Evolutionary conservation across 2,113 vertebrate species (phyloP), one percentile per base, ranked within the genome.

Genomic region (Mormyrus lacerda): DNA sequence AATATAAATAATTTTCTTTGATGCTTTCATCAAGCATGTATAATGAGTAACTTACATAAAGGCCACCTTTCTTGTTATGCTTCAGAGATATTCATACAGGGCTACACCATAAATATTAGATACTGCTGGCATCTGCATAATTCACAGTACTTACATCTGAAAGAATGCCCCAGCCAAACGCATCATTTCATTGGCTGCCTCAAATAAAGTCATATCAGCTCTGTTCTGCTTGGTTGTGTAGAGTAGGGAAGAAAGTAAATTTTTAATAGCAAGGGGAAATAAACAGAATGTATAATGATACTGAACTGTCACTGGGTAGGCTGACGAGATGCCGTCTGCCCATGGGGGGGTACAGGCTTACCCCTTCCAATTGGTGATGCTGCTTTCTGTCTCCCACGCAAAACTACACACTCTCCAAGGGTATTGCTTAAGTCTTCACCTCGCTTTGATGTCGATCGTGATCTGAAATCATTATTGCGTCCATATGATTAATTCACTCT

Each of bases 131-230:
- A 92, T 92, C 65, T 95, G 93, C 94, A 95, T 95, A 91, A 96
- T 96, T 95, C 91, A 96, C 93, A 89, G 39, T 27, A 88, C 89
- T 91, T 93, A 95, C 94, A 95, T 95, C 91, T 93, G 93, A 95
- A 91, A 94, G 91, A 93, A 92, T 89, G 76, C 91, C 92, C 89
- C 69, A 91, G 91, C 87, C 89, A 89, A 47, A 91, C 27, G 91
- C 92, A 84, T 47, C 35, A 51, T 94, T 93, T 93, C 89, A 94
- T 93, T 93, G 93, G 90, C 89, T 89, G 89, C 88, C 39, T 88
- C 86, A 90, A 94, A 94, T 93, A 83, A 91, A 91, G 91, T 82
- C 73, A 44, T 76, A 91, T 87, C 45, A 92, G 91, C 90, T 91
- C 87, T 85, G 89, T 47, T 90, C 90, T 90, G 92, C 92, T 89